phyloP scores from a whole-genome alignment of 2,113 vertebrate species.

The Trichechus manatus region DNA sequence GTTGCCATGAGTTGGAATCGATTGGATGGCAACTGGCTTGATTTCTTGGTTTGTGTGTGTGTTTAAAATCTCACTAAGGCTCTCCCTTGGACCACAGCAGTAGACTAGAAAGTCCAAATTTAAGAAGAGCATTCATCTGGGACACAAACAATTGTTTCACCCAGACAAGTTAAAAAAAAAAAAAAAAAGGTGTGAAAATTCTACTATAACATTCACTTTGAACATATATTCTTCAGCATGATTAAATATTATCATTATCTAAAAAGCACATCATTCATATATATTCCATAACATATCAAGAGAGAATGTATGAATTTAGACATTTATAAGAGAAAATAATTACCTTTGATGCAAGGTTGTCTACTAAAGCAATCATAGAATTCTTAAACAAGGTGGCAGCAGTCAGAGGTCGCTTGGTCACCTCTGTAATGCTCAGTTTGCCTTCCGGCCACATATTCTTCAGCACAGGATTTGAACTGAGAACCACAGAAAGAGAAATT shows the following conservation, averaged over 20 bases:
- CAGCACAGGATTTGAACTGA: conserved; percentile 95
- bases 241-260: conserved; percentile 9
- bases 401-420: conserved; percentile 97
- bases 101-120: conserved; percentile 31
- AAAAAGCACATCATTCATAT: conserved; percentile 2
- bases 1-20: background rate
- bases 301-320: conserved; percentile 27
- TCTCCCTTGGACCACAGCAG: background rate
- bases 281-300: conserved; percentile 19
- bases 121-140: conserved; percentile 22
- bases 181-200: conserved; percentile 16
- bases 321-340: conserved; percentile 40
- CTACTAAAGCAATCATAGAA: conserved; percentile 98
- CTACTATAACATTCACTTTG: background rate
- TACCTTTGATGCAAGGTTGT: conserved; percentile 98
- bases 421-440: conserved; percentile 98
- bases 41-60: background rate
- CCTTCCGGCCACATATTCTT: conserved; percentile 99
- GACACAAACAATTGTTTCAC: conserved; percentile 25
- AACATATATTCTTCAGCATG: conserved; percentile 22
- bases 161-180: background rate
- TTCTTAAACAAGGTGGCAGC: conserved; percentile 97
- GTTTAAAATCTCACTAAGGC: conserved; percentile 27
- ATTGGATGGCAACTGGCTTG: background rate
- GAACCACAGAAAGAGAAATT: conserved; percentile 65